Evolutionary conservation across 2,888 invertebrate species (phyloP).

Genomic region (Brachyptera putata): DNA sequence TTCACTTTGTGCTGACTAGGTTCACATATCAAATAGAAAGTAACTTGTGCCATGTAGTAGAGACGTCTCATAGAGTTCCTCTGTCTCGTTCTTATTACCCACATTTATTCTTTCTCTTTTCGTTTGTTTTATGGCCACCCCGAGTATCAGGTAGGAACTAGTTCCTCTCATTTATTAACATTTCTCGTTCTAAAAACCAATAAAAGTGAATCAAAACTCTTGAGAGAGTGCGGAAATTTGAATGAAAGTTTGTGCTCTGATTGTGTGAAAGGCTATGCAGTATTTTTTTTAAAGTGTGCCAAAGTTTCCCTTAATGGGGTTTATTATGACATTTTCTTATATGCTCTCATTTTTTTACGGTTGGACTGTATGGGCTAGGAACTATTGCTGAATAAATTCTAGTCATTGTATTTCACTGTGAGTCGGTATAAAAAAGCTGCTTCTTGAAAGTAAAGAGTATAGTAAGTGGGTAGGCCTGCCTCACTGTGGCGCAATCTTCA

Average conservation of each 20-base stretch:
- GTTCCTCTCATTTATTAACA: conserved; percentile 12
- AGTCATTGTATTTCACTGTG: too few species aligned
- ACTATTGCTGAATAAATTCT: too few species aligned
- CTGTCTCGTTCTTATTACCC: background rate
- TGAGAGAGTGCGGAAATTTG: conserved; percentile 5
- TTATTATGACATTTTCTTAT: conserved; percentile 5
- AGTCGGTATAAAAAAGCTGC: too few species aligned
- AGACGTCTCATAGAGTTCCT: too few species aligned
- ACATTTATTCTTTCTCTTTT: conserved; percentile 4
- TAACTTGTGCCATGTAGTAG: too few species aligned
- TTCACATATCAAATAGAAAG: too few species aligned
- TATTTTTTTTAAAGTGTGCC: conserved; percentile 7
- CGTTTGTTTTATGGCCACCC: background rate
- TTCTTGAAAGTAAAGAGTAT: too few species aligned
- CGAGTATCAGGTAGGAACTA: background rate
- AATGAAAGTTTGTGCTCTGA: background rate
- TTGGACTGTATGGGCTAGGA: too few species aligned
- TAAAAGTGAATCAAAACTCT: conserved; percentile 18
- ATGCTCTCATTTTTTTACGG: too few species aligned
- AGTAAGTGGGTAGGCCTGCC: too few species aligned
- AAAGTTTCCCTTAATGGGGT: conserved; percentile 17
- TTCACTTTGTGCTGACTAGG: too few species aligned
- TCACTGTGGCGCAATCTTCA: too few species aligned
- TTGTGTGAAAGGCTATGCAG: background rate
- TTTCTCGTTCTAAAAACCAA: conserved; percentile 19